Evolutionary conservation across 2,888 invertebrate species (phyloP), one percentile per base, ranked within the genome.

Genomic region (Cylindroiulus punctatus): DNA sequence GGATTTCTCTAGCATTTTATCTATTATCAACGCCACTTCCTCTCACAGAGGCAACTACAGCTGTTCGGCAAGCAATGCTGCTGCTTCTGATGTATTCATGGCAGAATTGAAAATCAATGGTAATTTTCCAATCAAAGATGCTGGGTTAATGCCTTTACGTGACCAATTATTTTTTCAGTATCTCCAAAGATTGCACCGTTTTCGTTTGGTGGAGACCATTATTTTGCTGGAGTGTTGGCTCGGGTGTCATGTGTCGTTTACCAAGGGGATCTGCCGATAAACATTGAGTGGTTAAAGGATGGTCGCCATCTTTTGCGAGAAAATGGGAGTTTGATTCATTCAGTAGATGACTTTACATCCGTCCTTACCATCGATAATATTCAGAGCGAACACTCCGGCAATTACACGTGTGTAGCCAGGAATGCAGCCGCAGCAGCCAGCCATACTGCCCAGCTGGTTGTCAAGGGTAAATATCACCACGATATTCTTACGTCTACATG

Each of bases 91-190:
- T 91, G 94, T 94, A 93, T 94, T 94, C 93, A 94, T 94, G 91
- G 94, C 95, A 92, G 93, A 93, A 91, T 94, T 95, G 90, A 94
- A 94, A 93, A 95, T 95, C 91, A 94, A 95, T 95, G 95, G 95
- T 95, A 95, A 52, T 81, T 36, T 4, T 36, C 36, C 2, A 36
- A 7, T 7, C 36, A 36, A 36, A 36, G 7, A 36, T 36, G 7
- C 7, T 36, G 2, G 36, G 36, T 36, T 36, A 36, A 36, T 36
- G 36, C 36, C 2, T 36, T 36, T 36, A 36, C 7, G 7, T 36
- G 3, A 36, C 7, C 36, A 36, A 36, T 40, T 85, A 84, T 65
- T 81, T 44, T 76, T 84, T 36, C 89, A 91, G 91, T 91, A 76
- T 90, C 91, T 5, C 91, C 91, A 5, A 89, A 89, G 32, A 90